Evolutionary conservation across 2,113 vertebrate genomes (phyloP), one percentile per base, ranked within the genome.

Genomic region (Eubucco bourcierii): DNA sequence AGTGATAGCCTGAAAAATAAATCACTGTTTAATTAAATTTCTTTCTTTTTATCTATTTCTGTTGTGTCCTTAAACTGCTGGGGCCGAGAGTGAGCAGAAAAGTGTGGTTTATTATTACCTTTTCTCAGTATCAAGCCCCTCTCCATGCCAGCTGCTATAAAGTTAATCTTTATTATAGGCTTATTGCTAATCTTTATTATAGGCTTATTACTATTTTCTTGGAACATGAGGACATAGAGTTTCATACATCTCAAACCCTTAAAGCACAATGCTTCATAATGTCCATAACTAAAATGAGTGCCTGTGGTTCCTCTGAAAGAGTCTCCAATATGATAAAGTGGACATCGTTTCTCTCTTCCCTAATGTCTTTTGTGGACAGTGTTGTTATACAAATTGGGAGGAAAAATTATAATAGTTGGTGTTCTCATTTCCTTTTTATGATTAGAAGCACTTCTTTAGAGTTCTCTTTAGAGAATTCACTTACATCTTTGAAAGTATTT

Each of bases 121-220:
- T 92, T 85, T 55, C 81, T 82, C 39, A 29, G 20, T 50, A 67
- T 88, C 77, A 59, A 73, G 53, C 10, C 85, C 73, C 84, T 95
- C 50, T 81, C 31, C 2, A 21, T 39, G 46, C 63, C 68, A 68
- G 79, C 78, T 87, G 90, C 29, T 76, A 56, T 70, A 7, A 90
- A 95, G 84, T 90, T 84, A 46, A 90, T 92, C 80, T 95, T 92
- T 95, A 81, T 84, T 87, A 72, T 15, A 6, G 82, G 82, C 61
- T 93, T 95, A 73, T 92, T 90, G 88, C 73, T 61, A 0, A 90
- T 92, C 80, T 95, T 92, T 95, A 81, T 84, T 87, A 72, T 15
- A 6, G 82, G 82, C 61, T 93, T 95, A 73, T 92, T 90, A 87
- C 73, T 61, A 0, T 83, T 82, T 81, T 87, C 90, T 66, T 92